Conservation (phyloP, 92 coral and sea anemone genomes). For the Metridium senile region DNA sequence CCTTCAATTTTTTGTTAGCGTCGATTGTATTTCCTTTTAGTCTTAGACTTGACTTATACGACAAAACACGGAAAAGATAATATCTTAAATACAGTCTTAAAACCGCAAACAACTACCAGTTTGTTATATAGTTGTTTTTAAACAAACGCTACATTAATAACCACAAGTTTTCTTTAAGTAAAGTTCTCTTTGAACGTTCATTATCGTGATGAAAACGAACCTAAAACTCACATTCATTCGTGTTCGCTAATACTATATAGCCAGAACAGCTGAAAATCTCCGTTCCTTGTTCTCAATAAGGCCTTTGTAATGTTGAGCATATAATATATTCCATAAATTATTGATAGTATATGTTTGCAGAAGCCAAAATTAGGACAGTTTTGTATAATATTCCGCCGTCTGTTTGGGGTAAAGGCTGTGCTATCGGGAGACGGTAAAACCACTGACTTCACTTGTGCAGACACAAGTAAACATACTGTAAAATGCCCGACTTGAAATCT, state of each 20-base stretch:
- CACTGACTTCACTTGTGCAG: background rate
- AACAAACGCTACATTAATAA: too few species aligned
- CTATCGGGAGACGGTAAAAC: background rate
- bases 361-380: slow-evolving; percentile 41
- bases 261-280: background rate
- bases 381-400: background rate
- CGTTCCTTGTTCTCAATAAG: slow-evolving; percentile 16
- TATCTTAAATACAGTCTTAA: too few species aligned
- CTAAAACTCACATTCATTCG: background rate
- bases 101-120: slow-evolving; percentile 11
- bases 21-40: too few species aligned
- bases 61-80: too few species aligned
- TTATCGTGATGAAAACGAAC: too few species aligned
- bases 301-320: slow-evolving; percentile 18
- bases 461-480: background rate
- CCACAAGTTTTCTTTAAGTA: too few species aligned
- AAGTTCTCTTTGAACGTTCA: too few species aligned
- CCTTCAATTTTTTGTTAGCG: too few species aligned
- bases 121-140: background rate
- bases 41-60: too few species aligned
- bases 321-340: slow-evolving; percentile 32
- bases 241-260: too few species aligned
- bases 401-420: slow-evolving; percentile 7
- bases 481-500: slow-evolving; percentile 30
- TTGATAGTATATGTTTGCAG: slow-evolving; percentile 25